Evolutionary conservation across 2,797 vertebrate species (phyloP).

Genomic region (Hemitrygon akajei): DNA sequence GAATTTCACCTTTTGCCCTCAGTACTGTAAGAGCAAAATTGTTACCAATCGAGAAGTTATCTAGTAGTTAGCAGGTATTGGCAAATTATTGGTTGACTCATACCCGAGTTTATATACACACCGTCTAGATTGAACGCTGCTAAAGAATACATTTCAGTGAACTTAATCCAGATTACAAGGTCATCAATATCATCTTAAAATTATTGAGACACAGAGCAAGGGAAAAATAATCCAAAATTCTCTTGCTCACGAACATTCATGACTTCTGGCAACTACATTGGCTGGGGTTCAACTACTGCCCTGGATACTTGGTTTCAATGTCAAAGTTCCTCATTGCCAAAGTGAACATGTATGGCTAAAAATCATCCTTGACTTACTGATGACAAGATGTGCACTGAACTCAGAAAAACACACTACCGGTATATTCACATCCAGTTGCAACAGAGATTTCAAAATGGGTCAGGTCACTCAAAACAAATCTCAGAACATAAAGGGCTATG

Average conservation of each 20-base stretch:
- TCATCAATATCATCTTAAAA: background rate
- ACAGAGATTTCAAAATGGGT: background rate
- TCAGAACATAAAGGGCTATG: too few relatives aligned
- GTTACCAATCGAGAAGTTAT: background rate
- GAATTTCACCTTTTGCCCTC: too few relatives aligned
- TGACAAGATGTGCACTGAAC: background rate
- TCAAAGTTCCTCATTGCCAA: background rate
- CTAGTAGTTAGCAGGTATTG: background rate
- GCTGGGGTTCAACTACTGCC: background rate
- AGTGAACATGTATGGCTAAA: background rate
- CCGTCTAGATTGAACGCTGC: background rate
- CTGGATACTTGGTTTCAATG: background rate
- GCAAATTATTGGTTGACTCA: background rate
- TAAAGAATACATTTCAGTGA: background rate
- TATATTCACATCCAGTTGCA: background rate
- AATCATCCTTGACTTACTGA: background rate
- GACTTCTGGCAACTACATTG: background rate
- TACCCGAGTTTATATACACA: background rate
- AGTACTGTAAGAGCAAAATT: too few relatives aligned
- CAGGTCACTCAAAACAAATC: background rate
- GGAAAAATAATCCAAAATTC: background rate
- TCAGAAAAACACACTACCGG: too few relatives aligned
- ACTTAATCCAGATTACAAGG: background rate
- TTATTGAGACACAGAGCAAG: background rate
- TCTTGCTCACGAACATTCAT: background rate